These are phyloP conservation scores for Ceratotherium simum DNA, from an alignment of 2,113 vertebrate species.

Conservation along the genomic window DNA sequence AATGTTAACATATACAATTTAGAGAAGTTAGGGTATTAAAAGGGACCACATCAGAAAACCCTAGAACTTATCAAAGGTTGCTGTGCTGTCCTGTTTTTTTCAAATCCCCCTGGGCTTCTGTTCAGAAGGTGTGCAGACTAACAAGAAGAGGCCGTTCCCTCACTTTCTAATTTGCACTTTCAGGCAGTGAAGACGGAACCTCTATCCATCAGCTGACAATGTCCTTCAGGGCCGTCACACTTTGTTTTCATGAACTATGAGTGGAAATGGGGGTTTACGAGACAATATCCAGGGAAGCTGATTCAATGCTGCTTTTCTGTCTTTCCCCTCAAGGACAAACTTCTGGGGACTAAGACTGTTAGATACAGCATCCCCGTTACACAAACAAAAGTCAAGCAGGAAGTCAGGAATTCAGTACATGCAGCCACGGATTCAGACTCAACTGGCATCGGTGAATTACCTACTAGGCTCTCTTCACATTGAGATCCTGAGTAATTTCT, in stretches of 20 bases:
- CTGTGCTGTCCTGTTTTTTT: background rate
- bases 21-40: background rate
- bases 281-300: background rate
- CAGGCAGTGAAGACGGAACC: background rate
- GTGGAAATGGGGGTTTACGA: fast-evolving
- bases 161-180: background rate
- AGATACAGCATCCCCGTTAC: background rate
- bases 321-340: background rate
- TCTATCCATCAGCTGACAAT: background rate
- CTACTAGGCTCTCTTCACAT: too few species aligned
- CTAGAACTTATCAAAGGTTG: background rate
- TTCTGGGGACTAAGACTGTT: background rate
- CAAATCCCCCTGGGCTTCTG: fast-evolving
- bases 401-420: background rate
- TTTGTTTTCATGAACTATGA: background rate
- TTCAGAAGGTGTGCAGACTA: fast-evolving
- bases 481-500: background rate
- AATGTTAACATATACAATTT: background rate
- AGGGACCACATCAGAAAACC: background rate
- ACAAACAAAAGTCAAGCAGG: background rate
- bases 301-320: background rate
- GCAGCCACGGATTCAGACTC: background rate
- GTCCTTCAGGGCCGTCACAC: fast-evolving
- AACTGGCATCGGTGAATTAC: background rate
- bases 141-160: fast-evolving